Evolutionary conservation across 2,888 invertebrate species (phyloP), one percentile per base, ranked within the genome.

Genomic region (Blomia tropicalis): DNA sequence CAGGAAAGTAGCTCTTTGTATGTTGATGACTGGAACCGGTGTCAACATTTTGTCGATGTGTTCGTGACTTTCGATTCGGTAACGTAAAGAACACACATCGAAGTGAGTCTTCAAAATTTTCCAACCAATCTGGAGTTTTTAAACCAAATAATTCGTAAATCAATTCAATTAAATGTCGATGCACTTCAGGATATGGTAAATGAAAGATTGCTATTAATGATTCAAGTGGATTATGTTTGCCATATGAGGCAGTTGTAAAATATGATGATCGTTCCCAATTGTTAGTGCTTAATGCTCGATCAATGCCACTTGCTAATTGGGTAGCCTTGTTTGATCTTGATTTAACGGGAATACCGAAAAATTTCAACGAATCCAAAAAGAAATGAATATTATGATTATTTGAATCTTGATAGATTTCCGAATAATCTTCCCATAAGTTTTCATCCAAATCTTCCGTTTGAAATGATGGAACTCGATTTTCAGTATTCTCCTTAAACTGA

Each of bases 131-230:
- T 0, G 91, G 91, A 72, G 88, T 82, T 47, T 86, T 85, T 67
- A 93, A 76, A 64, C 87, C 84, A 69, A 93, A 81, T 63, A 95
- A 76, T 73, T 93, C 92, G 73, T 87, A 93, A 47, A 95, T 77
- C 66, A 93, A 79, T 75, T 93, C 92, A 73, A 95, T 76, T 70
- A 93, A 84, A 59, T 89, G 88, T 81, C 88, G 86, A 88, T 89
- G 74, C 70, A 90, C 87, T 79, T 91, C 90, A 68, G 84, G 75
- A 73, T 90, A 84, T 69, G 89, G 87, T 69, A 92, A 80, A 74
- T 87, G 86, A 44, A 92, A 76, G 61, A 73, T 72, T 64, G 74
- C 73, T 23, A 76, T 69, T 5, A 76, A 67, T 2, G 75, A 74
- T 66, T 73, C 73, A 51, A 76, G 65, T n/a, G 74, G 74, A 41